Evolutionary conservation across 2,888 invertebrate genomes (phyloP).

Genomic region (Tachina lurida): DNA sequence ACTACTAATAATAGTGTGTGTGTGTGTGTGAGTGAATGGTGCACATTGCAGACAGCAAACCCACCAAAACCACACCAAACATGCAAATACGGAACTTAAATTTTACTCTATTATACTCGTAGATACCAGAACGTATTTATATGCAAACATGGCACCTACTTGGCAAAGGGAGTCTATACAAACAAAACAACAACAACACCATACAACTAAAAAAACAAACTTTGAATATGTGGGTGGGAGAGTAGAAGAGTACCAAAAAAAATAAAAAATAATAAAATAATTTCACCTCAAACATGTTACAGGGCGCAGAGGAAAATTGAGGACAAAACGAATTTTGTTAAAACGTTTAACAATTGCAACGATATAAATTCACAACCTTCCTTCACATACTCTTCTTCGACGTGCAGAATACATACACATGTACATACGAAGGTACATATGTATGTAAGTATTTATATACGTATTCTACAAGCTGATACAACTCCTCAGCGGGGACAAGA

Average conservation of each 20-base stretch:
- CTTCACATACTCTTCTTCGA: neutral
- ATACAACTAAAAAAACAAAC: constrained; percentile 27
- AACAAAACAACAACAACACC: neutral
- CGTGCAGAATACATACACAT: neutral
- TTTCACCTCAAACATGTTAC: constrained; percentile 24
- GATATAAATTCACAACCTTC: neutral
- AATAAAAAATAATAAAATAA: neutral
- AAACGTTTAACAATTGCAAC: constrained; percentile 43
- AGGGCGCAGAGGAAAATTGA: neutral
- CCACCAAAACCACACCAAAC: constrained; percentile 34
- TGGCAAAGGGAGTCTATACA: constrained; percentile 37
- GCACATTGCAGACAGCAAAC: constrained; percentile 25
- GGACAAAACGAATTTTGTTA: constrained; percentile 43
- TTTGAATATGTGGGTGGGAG: constrained; percentile 37
- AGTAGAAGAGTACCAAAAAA: neutral
- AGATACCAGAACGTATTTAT: constrained; percentile 39
- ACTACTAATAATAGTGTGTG: neutral
- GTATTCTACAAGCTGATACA: constrained; percentile 11
- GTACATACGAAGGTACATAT: neutral
- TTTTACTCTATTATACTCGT: constrained; percentile 5
- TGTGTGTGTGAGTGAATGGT: constrained; percentile 4
- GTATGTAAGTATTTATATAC: neutral
- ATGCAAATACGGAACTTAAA: constrained; percentile 66
- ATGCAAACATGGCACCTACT: constrained; percentile 54
- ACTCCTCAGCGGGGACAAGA: too few species aligned